Evolutionary conservation across 2,797 vertebrate species (phyloP).

Genomic region (Cygnus olor): DNA sequence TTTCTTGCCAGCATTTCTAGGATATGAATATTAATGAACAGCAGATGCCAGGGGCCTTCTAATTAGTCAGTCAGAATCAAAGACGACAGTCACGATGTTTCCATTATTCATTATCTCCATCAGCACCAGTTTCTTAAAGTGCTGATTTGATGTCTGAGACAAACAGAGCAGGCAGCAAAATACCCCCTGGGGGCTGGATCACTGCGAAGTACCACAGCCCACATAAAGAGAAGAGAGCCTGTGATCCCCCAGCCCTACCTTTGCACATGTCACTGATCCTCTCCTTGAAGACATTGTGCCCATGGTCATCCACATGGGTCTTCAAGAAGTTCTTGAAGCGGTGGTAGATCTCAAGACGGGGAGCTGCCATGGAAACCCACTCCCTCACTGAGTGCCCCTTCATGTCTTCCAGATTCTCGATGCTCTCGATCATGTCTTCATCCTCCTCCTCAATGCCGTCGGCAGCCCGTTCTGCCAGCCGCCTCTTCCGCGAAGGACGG

Average conservation of each 20-base stretch:
- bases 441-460: conserved; percentile 87
- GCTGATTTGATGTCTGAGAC: conserved; percentile 20
- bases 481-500: conserved; percentile 86
- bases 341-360: conserved; percentile 96
- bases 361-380: conserved; percentile 97
- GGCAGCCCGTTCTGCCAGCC: conserved; percentile 88
- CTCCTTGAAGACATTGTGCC: conserved; percentile 98
- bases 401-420: conserved; percentile 98
- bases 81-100: background rate
- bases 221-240: background rate
- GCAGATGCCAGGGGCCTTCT: background rate
- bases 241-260: conserved; percentile 78
- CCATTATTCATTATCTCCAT: conserved; percentile 20
- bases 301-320: conserved; percentile 94
- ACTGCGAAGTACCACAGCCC: background rate
- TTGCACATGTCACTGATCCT: conserved; percentile 99
- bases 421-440: conserved; percentile 99
- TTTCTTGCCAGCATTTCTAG: background rate
- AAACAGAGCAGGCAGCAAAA: background rate
- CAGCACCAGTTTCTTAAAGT: background rate
- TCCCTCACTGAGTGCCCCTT: conserved; percentile 96
- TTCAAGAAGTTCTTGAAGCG: conserved; percentile 98
- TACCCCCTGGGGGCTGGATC: background rate
- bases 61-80: conserved; percentile 54
- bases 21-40: conserved; percentile 59